Base-by-base conservation (phyloP, 2,113 vertebrate genomes). In the Chaenocephalus aceratus region DNA sequence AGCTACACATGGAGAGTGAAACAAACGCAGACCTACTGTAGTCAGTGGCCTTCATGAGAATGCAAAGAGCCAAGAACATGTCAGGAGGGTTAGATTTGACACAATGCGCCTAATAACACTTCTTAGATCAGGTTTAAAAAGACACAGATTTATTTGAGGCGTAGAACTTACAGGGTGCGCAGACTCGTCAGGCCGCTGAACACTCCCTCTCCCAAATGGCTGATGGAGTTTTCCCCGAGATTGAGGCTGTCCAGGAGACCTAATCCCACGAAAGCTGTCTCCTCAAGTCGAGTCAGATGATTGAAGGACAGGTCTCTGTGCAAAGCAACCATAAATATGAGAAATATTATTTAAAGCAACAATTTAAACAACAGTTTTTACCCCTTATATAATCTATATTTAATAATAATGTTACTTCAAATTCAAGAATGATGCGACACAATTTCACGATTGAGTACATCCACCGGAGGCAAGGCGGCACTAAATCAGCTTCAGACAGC, bases 281-380 rank as follows among this genome's bases (percentile, higher is more conserved):
- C 97, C 90, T 97, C 98, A 72, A 99, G 94, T 83, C 97, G 96
- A n/a, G 96, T 97, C 63, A 99, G 91, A 72, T 97, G 97, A 89
- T 99, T 99, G 88, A 95, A 95, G 0, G 98, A 98, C 89, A 99
- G 88, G 90, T 99, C 98, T 53, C 97, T 98, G 88, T 30, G 75
- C 44, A 82, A 61, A 69, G 57, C 34, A 78, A 41, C 9, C 77
- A 36, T 9, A 72, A 66, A 80, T 11, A 45, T 44, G 23, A 66
- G 4, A 54, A 85, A 44, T 75, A 72, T 57, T 3, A 65, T 5
- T 36, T 41, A 41, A 41, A 41, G 36, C 36, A 41, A 41, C 36
- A 41, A 41, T 41, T 41, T 41, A 6, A 41, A 7, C 1, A 41
- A 41, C 36, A 41, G 11, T 30, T 57, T 18, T 14, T 34, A 36